These are phyloP conservation scores for Dasypolia templi DNA, from an alignment of 2,888 invertebrate species.

Conservation along the genomic window DNA sequence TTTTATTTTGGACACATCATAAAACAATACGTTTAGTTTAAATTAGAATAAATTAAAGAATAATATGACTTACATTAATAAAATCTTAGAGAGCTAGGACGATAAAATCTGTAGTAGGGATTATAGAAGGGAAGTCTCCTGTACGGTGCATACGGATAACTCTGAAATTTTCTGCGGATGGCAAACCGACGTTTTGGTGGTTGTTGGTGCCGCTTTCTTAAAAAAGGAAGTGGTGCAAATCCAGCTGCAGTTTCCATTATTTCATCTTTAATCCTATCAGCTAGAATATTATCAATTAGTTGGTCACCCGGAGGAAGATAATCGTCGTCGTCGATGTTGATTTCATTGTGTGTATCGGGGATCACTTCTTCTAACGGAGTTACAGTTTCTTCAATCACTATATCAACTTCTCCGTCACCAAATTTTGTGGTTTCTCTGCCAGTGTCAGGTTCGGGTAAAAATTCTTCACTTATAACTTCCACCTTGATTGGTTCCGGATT, in stretches of 20 bases:
- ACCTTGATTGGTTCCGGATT: constrained; percentile 68
- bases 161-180: constrained; percentile 76
- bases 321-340: constrained; percentile 65
- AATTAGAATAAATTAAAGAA: constrained; percentile 53
- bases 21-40: constrained; percentile 12
- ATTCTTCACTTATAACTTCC: constrained; percentile 65
- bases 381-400: constrained; percentile 77
- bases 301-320: constrained; percentile 62
- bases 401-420: constrained; percentile 70
- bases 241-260: constrained; percentile 86
- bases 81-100: constrained; percentile 85
- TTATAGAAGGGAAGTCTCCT: constrained; percentile 75
- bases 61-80: constrained; percentile 68
- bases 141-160: constrained; percentile 73
- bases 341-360: constrained; percentile 69
- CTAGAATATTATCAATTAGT: constrained; percentile 70
- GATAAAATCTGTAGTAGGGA: constrained; percentile 80
- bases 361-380: constrained; percentile 59
- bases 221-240: constrained; percentile 79
- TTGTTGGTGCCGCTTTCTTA: constrained; percentile 68
- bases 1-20: constrained; percentile 40
- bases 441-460: constrained; percentile 46
- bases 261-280: constrained; percentile 77
- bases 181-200: constrained; percentile 72
- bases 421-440: constrained; percentile 57